phyloP scores from a whole-genome alignment of 2,797 vertebrate genomes.

The Sorex maritimensis region DNA sequence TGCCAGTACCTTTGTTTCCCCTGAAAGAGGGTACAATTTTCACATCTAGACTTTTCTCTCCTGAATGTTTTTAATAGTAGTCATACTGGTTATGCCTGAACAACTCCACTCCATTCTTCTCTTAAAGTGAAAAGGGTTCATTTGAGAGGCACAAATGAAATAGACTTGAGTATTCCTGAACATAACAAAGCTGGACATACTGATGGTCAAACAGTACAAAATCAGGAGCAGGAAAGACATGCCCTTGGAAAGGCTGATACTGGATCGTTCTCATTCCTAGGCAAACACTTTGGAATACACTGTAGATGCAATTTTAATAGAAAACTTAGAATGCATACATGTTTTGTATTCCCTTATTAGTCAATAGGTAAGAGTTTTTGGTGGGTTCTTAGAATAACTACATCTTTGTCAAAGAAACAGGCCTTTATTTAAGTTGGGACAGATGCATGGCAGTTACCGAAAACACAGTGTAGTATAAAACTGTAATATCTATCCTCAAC shows the following conservation, averaged over 20 bases:
- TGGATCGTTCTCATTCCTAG: slow-evolving; percentile 37
- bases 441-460: slow-evolving; percentile 45
- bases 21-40: slow-evolving; percentile 49
- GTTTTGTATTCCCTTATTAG: slow-evolving; percentile 68
- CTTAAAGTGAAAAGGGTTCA: slow-evolving; percentile 20
- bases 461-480: slow-evolving; percentile 37
- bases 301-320: slow-evolving; percentile 50
- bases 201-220: slow-evolving; percentile 31
- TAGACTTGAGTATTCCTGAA: slow-evolving; percentile 38
- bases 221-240: slow-evolving; percentile 20
- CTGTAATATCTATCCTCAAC: slow-evolving; percentile 35
- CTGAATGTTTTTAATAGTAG: neutral
- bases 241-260: slow-evolving; percentile 42
- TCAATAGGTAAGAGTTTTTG: slow-evolving; percentile 56
- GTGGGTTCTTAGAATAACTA: slow-evolving; percentile 62
- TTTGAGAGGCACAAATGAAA: slow-evolving; percentile 66
- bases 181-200: neutral
- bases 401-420: slow-evolving; percentile 64
- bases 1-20: slow-evolving; percentile 48
- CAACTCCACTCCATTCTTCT: slow-evolving; percentile 55
- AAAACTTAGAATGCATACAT: slow-evolving; percentile 49
- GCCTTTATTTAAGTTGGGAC: slow-evolving; percentile 9
- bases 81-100: slow-evolving; percentile 24
- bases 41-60: slow-evolving; percentile 22
- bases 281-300: slow-evolving; percentile 56